These are phyloP conservation scores for Melanotaenia nigrans DNA, from an alignment of 2,797 vertebrate species.

Conservation along the genomic window DNA sequence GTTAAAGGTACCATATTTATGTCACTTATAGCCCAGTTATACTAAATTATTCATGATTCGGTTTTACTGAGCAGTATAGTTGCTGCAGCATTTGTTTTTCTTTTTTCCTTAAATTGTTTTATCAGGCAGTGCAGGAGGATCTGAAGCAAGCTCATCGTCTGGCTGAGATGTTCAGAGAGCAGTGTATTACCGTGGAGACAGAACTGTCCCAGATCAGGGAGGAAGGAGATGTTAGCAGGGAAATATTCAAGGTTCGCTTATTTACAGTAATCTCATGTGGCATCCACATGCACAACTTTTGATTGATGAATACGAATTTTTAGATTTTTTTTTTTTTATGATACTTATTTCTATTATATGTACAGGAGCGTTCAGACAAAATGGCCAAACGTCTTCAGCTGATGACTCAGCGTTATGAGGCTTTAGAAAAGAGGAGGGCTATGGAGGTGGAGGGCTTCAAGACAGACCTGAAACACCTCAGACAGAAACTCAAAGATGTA, in stretches of 20 bases:
- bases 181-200: slow-evolving; percentile 91
- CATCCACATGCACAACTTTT: background rate
- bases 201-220: slow-evolving; percentile 90
- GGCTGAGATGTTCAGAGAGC: slow-evolving; percentile 93
- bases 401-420: slow-evolving; percentile 92
- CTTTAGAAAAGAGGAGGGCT: slow-evolving; percentile 89
- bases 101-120: background rate
- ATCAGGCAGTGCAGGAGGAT: slow-evolving; percentile 87
- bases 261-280: background rate
- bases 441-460: slow-evolving; percentile 97
- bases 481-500: slow-evolving; percentile 91
- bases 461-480: slow-evolving; percentile 90
- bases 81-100: too few relatives aligned
- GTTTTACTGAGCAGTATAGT: background rate
- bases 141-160: slow-evolving; percentile 88
- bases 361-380: slow-evolving; percentile 91
- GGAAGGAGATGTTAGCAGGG: slow-evolving; percentile 87
- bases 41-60: background rate
- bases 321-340: background rate
- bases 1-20: slow-evolving; percentile 81
- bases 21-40: background rate
- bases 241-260: slow-evolving; percentile 89
- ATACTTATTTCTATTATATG: background rate
- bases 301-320: background rate
- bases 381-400: slow-evolving; percentile 91